Base-by-base conservation (phyloP, 2,888 invertebrate species). In the Mesoligia furuncula region DNA sequence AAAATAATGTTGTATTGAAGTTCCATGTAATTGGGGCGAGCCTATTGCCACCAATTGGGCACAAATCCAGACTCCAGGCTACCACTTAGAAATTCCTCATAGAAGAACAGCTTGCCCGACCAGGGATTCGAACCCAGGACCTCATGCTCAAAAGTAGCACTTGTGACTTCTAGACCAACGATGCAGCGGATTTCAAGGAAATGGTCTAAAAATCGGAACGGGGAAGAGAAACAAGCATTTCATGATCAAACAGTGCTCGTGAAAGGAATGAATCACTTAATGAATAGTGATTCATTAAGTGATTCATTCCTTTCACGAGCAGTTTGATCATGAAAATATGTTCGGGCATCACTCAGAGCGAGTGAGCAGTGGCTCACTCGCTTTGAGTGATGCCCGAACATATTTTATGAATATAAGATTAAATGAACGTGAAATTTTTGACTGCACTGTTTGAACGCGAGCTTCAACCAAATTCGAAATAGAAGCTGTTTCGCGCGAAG, bases 401-500 rank as follows among this genome's bases (percentile, higher is more conserved):
- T 67, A 68, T 73, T 66, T 76, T 71, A 73, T 54, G 31, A 54
- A 75, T 62, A 75, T 59, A 51, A 65, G 15, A 81, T 73, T 64
- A 36, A 45, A 71, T 64, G 59, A 59, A 77, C 51, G n/a, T 51
- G 13, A 51, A 59, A 73, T 27, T 31, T 42, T 54, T 20, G 17
- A 70, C 45, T 48, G n/a, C 54, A 42, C 20, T 71, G 36, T 73
- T 80, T 74, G 42, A 71, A 70, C 5, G 15, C n/a, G 8, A 75
- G 27, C 62, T 73, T 36, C 17, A 64, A 31, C 31, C 7, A 74
- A 77, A 59, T 64, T 71, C 51, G 17, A 11, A 64, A 59, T 73
- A 24, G 24, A 65, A 80, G 1, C 62, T 20, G 13, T 20, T 31
- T 31, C 15, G 48, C 48, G 54, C 9, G 39, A 77, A 73, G 20